Evolutionary conservation across 2,797 vertebrate species (phyloP).

Genomic region (Acropternis orthonyx): DNA sequence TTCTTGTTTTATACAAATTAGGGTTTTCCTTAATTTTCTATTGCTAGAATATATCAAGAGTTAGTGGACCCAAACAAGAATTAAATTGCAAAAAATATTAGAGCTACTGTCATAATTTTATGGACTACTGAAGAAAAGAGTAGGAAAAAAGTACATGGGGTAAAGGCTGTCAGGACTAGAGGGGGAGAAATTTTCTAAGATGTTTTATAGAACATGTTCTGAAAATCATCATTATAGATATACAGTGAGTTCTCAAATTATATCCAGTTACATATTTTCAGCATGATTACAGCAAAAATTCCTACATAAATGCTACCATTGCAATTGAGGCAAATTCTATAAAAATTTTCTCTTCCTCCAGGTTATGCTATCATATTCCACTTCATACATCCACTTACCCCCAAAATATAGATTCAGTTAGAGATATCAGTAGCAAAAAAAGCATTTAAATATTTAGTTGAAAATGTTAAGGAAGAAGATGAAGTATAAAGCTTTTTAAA

Average conservation of each 20-base stretch:
- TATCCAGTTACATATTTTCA: background rate
- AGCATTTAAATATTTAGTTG: background rate
- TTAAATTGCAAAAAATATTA: slow-evolving; percentile 36
- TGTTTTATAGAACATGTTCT: background rate
- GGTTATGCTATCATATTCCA: background rate
- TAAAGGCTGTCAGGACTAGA: background rate
- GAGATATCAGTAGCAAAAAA: background rate
- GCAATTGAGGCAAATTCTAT: background rate
- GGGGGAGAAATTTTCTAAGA: background rate
- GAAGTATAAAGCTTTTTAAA: background rate
- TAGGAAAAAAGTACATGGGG: background rate
- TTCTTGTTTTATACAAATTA: slow-evolving; percentile 60
- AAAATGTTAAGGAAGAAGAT: background rate
- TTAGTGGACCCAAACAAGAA: slow-evolving; percentile 52
- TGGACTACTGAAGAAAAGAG: background rate
- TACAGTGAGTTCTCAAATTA: background rate
- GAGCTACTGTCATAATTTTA: slow-evolving; percentile 27
- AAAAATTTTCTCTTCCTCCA: background rate
- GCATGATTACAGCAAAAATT: background rate
- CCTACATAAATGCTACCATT: background rate
- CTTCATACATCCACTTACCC: background rate
- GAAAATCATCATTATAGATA: background rate
- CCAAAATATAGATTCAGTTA: background rate
- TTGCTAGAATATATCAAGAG: slow-evolving; percentile 47
- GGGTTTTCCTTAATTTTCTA: background rate